phyloP scores from a whole-genome alignment of 2,113 vertebrate genomes.

The Vimba vimba region DNA sequence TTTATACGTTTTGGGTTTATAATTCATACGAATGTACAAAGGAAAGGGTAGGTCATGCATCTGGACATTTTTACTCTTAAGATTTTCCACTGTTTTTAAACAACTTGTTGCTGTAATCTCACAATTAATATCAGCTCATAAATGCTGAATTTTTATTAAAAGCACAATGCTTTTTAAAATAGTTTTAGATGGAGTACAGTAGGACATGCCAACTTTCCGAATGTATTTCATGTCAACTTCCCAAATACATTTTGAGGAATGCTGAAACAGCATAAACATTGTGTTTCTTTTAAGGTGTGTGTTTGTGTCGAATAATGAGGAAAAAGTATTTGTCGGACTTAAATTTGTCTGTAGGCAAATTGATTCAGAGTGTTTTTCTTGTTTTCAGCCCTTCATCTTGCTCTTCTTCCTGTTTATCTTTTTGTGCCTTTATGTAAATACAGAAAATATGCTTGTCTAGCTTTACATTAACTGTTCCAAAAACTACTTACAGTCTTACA shows the following conservation, averaged over 20 bases:
- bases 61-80: not conserved
- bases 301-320: not conserved
- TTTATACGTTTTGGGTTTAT: too few relatives aligned
- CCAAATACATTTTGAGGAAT: conserved; percentile 28
- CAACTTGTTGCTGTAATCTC: not conserved
- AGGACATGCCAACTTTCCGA: conserved; percentile 24
- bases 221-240: not conserved
- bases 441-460: not conserved
- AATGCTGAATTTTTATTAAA: not conserved
- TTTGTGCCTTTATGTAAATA: conserved; percentile 18
- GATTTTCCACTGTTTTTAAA: not conserved
- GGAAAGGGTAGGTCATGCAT: not conserved
- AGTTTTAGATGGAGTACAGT: not conserved
- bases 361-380: not conserved
- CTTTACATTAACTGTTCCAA: not conserved
- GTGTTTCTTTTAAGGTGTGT: not conserved
- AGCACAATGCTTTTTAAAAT: not conserved
- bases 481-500: not conserved
- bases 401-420: conserved; percentile 12
- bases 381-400: conserved; percentile 6
- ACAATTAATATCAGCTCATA: not conserved
- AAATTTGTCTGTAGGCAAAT: not conserved
- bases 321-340: not conserved
- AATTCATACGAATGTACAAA: not conserved
- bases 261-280: conserved; percentile 1